Conservation (phyloP, 2,797 vertebrate genomes). For the Diplodus sargus region DNA sequence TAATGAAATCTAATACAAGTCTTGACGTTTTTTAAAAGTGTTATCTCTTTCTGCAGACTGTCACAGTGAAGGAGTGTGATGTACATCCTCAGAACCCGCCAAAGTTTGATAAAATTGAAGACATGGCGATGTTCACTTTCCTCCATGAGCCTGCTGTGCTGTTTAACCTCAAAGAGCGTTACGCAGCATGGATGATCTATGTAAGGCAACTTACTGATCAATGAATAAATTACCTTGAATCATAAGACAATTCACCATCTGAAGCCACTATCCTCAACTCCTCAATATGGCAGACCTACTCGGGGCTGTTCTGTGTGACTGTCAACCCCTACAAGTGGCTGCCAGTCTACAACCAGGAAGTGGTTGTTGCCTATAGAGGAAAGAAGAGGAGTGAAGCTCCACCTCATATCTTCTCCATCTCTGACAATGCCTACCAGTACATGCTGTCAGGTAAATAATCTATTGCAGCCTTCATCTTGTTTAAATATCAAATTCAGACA, state of each 20-base stretch:
- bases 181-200: conserved; percentile 94
- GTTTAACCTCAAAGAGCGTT: conserved; percentile 95
- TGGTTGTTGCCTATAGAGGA: conserved; percentile 90
- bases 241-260: not conserved
- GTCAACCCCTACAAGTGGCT: conserved; percentile 92
- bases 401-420: conserved; percentile 92
- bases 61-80: conserved; percentile 87
- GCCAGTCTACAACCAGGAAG: conserved; percentile 89
- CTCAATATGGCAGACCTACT: conserved; percentile 85
- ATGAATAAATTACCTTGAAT: not conserved
- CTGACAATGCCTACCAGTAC: conserved; percentile 83
- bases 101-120: conserved; percentile 93
- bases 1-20: not conserved
- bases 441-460: conserved; percentile 79
- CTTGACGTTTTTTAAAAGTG: not conserved
- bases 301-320: conserved; percentile 90
- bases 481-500: not conserved
- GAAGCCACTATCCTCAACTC: not conserved
- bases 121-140: conserved; percentile 84
- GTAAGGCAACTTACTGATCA: conserved; percentile 79
- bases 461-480: not conserved
- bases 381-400: conserved; percentile 93
- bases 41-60: conserved; percentile 75
- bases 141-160: conserved; percentile 83
- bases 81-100: conserved; percentile 84